Conservation (phyloP, 2,888 invertebrate genomes). For the Clusia tigrina region DNA sequence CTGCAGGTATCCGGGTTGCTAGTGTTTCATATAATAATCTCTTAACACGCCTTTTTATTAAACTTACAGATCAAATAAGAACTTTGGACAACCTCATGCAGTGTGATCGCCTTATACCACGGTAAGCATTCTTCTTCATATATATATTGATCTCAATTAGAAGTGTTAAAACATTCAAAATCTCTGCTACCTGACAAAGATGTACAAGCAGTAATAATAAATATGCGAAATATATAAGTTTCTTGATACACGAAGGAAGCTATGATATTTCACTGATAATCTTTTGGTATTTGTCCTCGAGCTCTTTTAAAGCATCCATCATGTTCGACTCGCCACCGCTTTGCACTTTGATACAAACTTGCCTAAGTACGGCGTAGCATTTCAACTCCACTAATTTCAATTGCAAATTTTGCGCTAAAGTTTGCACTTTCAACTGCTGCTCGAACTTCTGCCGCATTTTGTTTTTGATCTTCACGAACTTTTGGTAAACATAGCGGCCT, state of each 20-base stretch:
- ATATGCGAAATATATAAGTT: too few species aligned
- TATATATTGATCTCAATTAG: too few species aligned
- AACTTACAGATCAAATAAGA: conserved; percentile 52
- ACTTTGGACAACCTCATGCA: conserved; percentile 52
- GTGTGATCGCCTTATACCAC: conserved; percentile 49
- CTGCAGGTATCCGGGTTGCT: conserved; percentile 46
- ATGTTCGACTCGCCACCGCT: conserved; percentile 30
- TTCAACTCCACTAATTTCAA: conserved; percentile 43
- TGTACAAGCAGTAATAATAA: too few species aligned
- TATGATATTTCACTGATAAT: conserved; percentile 31
- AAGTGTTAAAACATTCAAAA: too few species aligned
- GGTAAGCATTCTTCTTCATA: conserved; percentile 47
- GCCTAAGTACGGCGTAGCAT: conserved; percentile 44
- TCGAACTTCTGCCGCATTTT: conserved; percentile 40
- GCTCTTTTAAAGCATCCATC: conserved; percentile 37
- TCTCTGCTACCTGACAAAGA: too few species aligned
- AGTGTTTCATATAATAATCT: too few species aligned
- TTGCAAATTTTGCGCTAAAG: conserved; percentile 40
- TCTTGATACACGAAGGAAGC: too few species aligned
- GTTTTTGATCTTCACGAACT: conserved; percentile 38
- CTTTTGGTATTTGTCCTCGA: conserved; percentile 37
- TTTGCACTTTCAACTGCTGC: conserved; percentile 36
- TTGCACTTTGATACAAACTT: conserved; percentile 44
- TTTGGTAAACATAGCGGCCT: conserved; percentile 32
- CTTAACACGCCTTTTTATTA: background rate